Evolutionary conservation across 1,140 invertebrate genomes (phyloP), one percentile per base, ranked within the genome.

Genomic region (Batillaria attramentaria): DNA sequence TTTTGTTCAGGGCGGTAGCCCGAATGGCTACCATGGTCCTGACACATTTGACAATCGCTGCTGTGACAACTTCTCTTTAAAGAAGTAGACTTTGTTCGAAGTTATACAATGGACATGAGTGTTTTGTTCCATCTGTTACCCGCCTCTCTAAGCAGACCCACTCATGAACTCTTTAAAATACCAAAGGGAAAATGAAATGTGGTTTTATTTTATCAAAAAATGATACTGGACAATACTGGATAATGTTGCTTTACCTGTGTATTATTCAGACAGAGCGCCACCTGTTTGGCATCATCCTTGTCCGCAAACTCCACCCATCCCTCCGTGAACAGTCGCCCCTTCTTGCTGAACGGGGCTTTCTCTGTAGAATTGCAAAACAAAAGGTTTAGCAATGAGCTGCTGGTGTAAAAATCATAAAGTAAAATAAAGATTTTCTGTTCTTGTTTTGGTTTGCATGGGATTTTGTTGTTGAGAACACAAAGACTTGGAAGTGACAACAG

Each of bases 261-360:
- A 87, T 96, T 97, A 88, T 99, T 99, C 39, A 99, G 91, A 46
- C 93, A 90, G 13, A 91, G 84, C 0, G 96, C 96, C 42, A 98
- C 95, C 89, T 93, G 90, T 92, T 98, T 98, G 4, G 97, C 97
- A 42, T 95, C 92, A 86, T 93, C 94, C 91, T 98, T 98, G 78
- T 95, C 95, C 89, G 95, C 93, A 92, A 98, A 99, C 91, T 99
- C 98, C 2, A 99, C 93, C 98, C 98, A 99, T 35, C 98, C 98
- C 93, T 65, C 41, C 24, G 31, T 62, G 37, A 28, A 54, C 10
- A 39, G 16, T 20, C 31, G 94, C 91, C 81, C 76, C 73, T 86
- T 93, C 92, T 76, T 92, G 18, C 85, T 79, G 46, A 77, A 81
- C 24, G 74, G 66, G 69, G 81, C 79, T 81, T 87, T 87, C 10